A percentile compares a stretch with the other conserved stretches of the same genome.
Conservation (phyloP, 2,113 vertebrate species). For the Hypanus sabinus region DNA sequence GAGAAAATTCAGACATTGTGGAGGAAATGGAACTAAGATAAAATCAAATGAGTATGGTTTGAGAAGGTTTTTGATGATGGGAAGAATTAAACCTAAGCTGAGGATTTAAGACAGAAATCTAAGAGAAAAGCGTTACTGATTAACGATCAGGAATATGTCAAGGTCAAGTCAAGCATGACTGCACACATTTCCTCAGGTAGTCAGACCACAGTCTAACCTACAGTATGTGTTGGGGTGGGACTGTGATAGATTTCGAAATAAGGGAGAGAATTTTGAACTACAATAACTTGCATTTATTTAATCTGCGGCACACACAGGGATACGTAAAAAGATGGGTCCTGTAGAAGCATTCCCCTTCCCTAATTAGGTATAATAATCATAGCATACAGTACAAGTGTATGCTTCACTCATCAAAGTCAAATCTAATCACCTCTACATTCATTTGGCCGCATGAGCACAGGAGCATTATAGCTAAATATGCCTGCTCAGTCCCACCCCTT, state of each 20-base stretch:
- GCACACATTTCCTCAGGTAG: background rate
- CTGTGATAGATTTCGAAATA: background rate
- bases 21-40: background rate
- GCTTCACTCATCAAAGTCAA: too few species aligned
- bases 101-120: background rate
- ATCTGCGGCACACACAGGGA: background rate
- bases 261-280: background rate
- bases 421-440: too few species aligned
- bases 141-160: background rate
- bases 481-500: background rate
- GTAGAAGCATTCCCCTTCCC: too few species aligned
- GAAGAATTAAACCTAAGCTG: background rate
- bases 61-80: background rate
- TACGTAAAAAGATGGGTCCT: too few species aligned
- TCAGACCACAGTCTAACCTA: background rate
- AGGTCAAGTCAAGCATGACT: background rate
- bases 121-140: background rate
- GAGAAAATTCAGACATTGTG: background rate
- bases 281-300: background rate
- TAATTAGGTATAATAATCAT: too few species aligned
- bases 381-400: too few species aligned
- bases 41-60: background rate
- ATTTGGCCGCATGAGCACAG: background rate
- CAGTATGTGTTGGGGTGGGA: background rate
- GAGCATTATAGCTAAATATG: background rate